Evolutionary conservation across 1,140 invertebrate species (phyloP).

Genomic region (Leptonema lineaticorne): DNA sequence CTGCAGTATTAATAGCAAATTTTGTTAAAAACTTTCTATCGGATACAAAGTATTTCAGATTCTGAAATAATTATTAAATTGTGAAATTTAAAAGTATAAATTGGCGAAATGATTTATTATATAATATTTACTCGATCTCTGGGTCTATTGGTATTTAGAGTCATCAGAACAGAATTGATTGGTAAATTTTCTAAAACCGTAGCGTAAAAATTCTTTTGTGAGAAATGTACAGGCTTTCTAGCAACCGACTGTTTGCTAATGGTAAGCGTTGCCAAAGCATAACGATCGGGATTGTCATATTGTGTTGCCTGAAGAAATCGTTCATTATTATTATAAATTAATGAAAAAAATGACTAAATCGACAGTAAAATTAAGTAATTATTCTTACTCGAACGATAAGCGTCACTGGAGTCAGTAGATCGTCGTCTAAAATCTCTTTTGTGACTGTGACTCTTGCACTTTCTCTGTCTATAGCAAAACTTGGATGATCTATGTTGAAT

Average conservation of each 20-base stretch:
- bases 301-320: conserved; percentile 71
- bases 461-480: conserved; percentile 52
- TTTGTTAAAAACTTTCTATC: conserved; percentile 64
- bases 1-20: conserved; percentile 74
- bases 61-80: conserved; percentile 47
- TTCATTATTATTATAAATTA: neutral
- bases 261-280: conserved; percentile 79
- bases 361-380: neutral
- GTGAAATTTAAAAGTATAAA: no score
- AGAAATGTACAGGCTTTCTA: conserved; percentile 60
- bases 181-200: conserved; percentile 76
- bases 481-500: conserved; percentile 62
- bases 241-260: conserved; percentile 54
- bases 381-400: conserved; percentile 64
- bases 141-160: conserved; percentile 62
- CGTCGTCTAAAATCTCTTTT: conserved; percentile 61
- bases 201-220: conserved; percentile 71
- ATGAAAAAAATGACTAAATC: neutral
- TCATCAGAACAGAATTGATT: conserved; percentile 67
- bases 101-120: no score
- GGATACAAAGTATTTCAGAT: conserved; percentile 65
- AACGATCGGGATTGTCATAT: conserved; percentile 84
- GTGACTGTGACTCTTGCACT: conserved; percentile 60
- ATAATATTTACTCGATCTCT: conserved; percentile 57
- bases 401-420: conserved; percentile 67